Evolutionary conservation across 2,113 vertebrate species (phyloP).

Genomic region (Gallinago paraguaiae): DNA sequence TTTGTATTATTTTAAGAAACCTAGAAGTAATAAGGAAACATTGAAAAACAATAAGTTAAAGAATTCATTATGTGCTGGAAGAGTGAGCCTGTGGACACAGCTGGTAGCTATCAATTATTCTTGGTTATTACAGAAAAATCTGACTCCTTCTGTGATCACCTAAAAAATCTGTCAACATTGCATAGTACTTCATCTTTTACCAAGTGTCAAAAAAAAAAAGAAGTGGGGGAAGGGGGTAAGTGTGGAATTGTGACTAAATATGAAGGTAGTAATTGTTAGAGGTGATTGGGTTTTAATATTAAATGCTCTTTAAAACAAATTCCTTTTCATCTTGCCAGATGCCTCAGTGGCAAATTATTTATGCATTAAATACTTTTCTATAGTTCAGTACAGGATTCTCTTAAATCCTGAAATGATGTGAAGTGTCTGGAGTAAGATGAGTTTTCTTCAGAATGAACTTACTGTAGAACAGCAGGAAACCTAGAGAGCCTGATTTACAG

Average conservation of each 20-base stretch:
- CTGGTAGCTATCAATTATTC: conserved; percentile 78
- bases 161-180: conserved; percentile 71
- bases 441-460: neutral
- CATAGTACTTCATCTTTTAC: conserved; percentile 63
- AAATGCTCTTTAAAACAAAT: neutral
- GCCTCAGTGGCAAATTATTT: conserved; percentile 27
- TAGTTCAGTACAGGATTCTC: conserved; percentile 23
- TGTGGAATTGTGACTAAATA: conserved; percentile 30
- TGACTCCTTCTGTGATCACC: conserved; percentile 65
- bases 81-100: conserved; percentile 73
- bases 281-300: conserved; percentile 14
- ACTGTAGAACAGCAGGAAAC: conserved; percentile 25
- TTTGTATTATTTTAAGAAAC: conserved; percentile 67
- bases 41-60: conserved; percentile 74
- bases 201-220: conserved; percentile 52
- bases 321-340: conserved; percentile 50
- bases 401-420: conserved; percentile 31
- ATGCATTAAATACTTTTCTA: conserved; percentile 2
- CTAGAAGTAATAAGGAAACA: conserved; percentile 64
- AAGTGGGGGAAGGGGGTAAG: neutral
- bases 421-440: conserved; percentile 32
- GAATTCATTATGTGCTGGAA: conserved; percentile 58
- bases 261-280: conserved; percentile 42
- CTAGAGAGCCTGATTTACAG: conserved; percentile 35
- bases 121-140: conserved; percentile 70